Evolutionary conservation across 2,888 invertebrate species (phyloP).

Genomic region (Uropetala carovei): DNA sequence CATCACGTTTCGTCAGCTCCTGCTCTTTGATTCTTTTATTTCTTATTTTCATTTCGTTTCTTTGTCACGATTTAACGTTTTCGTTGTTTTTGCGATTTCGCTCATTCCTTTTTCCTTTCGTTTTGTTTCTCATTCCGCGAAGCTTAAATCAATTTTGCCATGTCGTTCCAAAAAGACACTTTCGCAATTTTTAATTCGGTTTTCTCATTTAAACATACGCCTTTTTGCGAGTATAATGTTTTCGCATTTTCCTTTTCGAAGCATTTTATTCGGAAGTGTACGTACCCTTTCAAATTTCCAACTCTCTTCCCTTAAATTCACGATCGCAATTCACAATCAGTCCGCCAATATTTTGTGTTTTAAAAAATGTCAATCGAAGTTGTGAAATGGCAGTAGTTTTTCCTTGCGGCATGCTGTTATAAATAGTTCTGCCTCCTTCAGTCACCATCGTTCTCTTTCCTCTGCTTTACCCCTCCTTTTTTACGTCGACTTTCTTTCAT

Average conservation of each 20-base stretch:
- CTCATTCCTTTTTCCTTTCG: not conserved
- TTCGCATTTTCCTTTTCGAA: not conserved
- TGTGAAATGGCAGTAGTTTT: not conserved
- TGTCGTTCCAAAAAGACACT: not conserved
- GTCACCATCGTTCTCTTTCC: not conserved
- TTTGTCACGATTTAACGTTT: not conserved
- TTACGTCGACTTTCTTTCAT: too few relatives aligned
- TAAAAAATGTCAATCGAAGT: too few relatives aligned
- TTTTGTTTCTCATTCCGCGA: not conserved
- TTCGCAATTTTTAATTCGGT: not conserved
- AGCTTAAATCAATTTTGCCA: not conserved
- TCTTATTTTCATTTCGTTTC: not conserved
- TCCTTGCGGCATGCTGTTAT: not conserved
- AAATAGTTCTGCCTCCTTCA: too few relatives aligned
- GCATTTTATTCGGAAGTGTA: too few relatives aligned
- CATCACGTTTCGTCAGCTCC: not conserved
- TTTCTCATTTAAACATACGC: not conserved
- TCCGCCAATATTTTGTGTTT: too few relatives aligned
- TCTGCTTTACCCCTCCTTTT: not conserved
- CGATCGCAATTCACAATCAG: too few relatives aligned
- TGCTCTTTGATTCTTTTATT: not conserved
- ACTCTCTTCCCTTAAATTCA: too few relatives aligned
- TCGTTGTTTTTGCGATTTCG: not conserved
- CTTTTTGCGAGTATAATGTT: not conserved
- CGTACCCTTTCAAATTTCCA: too few relatives aligned